Percentiles rank a stretch among this genome's conserved stretches.
phyloP scores from a whole-genome alignment of 2,113 vertebrate genomes.

The Cyanoramphus novaezelandiae region DNA sequence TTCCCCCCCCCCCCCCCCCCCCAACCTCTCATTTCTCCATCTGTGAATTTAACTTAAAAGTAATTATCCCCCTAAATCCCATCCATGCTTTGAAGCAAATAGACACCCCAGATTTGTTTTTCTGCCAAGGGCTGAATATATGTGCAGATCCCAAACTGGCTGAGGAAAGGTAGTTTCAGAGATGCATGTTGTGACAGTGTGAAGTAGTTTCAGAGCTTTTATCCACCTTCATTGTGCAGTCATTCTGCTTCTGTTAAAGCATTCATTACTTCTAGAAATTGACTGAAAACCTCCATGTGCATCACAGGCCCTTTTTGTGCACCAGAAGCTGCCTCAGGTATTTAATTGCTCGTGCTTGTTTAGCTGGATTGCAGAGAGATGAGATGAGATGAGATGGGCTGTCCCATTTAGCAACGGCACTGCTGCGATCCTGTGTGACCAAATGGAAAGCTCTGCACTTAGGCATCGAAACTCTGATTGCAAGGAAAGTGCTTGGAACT shows the following conservation, averaged over 20 bases:
- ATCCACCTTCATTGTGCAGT: neutral
- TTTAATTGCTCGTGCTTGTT: neutral
- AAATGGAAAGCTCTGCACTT: neutral
- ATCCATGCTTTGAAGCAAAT: neutral
- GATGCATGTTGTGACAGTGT: fast-evolving
- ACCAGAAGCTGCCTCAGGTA: neutral
- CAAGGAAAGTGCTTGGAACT: neutral
- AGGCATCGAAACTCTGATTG: neutral
- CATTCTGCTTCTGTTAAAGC: neutral
- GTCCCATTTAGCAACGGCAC: neutral
- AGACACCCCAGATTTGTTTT: neutral
- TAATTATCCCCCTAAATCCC: neutral
- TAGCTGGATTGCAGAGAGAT: neutral
- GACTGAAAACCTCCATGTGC: neutral
- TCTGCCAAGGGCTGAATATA: neutral
- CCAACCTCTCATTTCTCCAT: neutral
- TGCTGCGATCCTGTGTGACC: fast-evolving
- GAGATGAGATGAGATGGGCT: neutral
- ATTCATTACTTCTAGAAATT: neutral
- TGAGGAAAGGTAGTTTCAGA: neutral
- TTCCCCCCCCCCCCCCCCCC: fast-evolving
- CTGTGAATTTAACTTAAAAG: neutral
- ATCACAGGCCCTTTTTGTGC: neutral
- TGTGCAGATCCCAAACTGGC: neutral
- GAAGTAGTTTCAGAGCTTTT: neutral